phyloP scores from a whole-genome alignment of 2,113 vertebrate species.

The Athene cunicularia region DNA sequence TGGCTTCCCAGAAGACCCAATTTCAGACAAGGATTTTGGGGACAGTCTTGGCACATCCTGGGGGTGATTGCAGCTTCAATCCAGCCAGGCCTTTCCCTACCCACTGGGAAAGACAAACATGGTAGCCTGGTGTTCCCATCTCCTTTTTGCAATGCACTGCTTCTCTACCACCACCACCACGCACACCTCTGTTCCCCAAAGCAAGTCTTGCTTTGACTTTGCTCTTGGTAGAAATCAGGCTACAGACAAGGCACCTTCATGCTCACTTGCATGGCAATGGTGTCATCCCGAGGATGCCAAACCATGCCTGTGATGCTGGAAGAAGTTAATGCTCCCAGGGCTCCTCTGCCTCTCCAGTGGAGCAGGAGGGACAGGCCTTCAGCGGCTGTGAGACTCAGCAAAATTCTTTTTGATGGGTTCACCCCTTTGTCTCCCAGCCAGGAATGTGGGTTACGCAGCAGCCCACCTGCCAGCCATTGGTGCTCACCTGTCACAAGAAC shows the following conservation, averaged over 20 bases:
- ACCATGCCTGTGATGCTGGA: neutral
- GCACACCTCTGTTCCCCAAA: accelerated
- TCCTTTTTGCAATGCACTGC: neutral
- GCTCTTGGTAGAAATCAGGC: neutral
- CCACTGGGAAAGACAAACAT: neutral
- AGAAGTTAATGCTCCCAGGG: neutral
- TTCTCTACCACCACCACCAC: neutral
- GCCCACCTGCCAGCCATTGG: neutral
- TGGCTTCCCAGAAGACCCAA: neutral
- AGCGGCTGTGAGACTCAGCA: neutral
- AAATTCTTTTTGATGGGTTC: neutral
- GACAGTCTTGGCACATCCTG: neutral
- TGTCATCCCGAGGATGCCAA: neutral
- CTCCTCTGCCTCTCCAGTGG: neutral
- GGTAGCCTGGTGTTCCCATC: neutral
- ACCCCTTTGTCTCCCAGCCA: neutral
- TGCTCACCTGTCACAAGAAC: neutral
- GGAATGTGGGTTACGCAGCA: neutral
- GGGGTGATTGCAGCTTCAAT: neutral
- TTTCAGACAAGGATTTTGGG: neutral
- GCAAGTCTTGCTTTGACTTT: neutral
- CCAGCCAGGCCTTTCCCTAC: neutral
- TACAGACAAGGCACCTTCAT: neutral
- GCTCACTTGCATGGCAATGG: accelerated
- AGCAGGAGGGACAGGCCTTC: neutral